phyloP scores from a whole-genome alignment of 2,113 vertebrate species.

The Ochotona princeps region DNA sequence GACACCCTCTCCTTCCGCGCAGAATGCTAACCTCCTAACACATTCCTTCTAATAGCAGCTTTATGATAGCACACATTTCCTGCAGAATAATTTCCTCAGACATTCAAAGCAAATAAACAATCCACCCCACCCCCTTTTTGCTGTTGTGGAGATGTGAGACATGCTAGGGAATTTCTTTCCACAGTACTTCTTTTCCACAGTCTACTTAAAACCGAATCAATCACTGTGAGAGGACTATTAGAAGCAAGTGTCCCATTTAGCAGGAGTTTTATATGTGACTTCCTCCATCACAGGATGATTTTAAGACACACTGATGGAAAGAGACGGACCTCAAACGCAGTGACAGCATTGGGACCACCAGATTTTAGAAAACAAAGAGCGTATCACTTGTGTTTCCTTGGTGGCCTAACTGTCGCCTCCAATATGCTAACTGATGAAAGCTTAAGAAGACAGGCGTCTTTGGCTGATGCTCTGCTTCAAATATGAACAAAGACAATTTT shows the following conservation, averaged over 20 bases:
- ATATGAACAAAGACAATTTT: neutral
- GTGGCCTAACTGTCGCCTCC: neutral
- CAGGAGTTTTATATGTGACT: neutral
- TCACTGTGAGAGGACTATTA: slow-evolving; percentile 39
- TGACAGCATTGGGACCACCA: neutral
- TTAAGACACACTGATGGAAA: neutral
- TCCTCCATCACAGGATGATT: slow-evolving; percentile 5
- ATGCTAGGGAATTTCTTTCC: slow-evolving; percentile 56
- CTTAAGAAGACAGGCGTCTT: neutral
- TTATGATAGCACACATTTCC: neutral
- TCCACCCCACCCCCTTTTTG: neutral
- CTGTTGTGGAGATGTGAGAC: neutral
- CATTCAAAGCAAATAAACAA: slow-evolving; percentile 25
- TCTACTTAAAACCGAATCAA: slow-evolving; percentile 54
- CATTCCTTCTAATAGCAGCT: neutral
- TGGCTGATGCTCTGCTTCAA: neutral
- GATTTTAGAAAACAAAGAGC: neutral
- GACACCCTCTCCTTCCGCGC: neutral
- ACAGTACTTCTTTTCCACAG: slow-evolving; percentile 29
- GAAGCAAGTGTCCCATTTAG: slow-evolving; percentile 39
- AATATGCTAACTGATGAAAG: neutral
- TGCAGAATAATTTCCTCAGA: neutral
- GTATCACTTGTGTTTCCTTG: neutral
- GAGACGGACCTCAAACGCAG: neutral
- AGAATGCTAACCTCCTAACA: neutral